These are phyloP conservation scores for Tamandua tetradactyla DNA, from an alignment of 2,797 vertebrate genomes.

Conservation along the genomic window DNA sequence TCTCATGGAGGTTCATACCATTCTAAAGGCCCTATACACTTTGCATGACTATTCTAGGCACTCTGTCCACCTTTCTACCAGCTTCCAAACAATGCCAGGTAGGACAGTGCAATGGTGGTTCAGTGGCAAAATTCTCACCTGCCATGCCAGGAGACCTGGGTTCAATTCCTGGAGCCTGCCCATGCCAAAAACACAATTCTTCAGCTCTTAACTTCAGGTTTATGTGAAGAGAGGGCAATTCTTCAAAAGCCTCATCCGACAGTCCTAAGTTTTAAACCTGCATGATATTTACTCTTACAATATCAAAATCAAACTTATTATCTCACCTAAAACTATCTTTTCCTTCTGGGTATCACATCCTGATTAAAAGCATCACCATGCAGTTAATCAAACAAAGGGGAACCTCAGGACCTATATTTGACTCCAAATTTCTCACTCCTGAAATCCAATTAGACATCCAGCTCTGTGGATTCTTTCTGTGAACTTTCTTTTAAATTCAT, in stretches of 20 bases:
- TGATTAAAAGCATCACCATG: background rate
- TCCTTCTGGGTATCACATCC: background rate
- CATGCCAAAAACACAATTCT: background rate
- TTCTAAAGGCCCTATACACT: background rate
- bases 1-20: background rate
- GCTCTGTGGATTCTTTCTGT: background rate
- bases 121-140: too few relatives aligned
- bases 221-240: background rate
- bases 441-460: background rate
- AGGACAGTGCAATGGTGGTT: too few relatives aligned
- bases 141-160: too few relatives aligned
- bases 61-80: background rate
- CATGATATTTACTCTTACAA: background rate
- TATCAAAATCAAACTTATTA: background rate
- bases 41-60: background rate
- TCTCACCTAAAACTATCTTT: background rate
- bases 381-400: background rate
- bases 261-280: background rate
- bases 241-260: background rate
- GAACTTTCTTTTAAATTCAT: background rate
- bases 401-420: background rate
- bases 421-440: background rate
- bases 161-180: too few relatives aligned
- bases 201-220: background rate
- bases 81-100: constrained; percentile 32